Percentiles rank a stretch among this genome's conserved stretches.
These are phyloP conservation scores for Omphaloscelis lunosa DNA, from an alignment of 2,888 invertebrate genomes.

Conservation along the genomic window DNA sequence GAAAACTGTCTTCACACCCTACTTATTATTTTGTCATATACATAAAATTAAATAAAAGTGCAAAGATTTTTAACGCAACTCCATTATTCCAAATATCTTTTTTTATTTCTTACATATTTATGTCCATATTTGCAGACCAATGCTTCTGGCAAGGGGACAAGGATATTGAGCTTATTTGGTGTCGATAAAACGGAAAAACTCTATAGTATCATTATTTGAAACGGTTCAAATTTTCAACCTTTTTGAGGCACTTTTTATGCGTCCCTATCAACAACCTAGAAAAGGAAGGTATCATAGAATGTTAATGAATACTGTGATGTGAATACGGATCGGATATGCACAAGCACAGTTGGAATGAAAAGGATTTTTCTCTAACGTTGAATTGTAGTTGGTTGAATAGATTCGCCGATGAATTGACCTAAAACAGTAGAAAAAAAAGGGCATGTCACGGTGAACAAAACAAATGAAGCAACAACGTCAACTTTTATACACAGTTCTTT, in stretches of 20 bases:
- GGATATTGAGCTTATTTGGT: background rate
- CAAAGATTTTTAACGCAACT: background rate
- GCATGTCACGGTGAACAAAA: background rate
- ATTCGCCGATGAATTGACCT: slow-evolving; percentile 3
- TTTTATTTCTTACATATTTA: background rate
- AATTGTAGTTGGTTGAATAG: background rate
- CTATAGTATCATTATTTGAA: background rate
- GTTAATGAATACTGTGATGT: too few relatives aligned
- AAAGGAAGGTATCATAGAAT: background rate
- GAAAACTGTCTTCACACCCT: background rate
- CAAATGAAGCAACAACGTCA: background rate
- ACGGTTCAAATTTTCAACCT: background rate
- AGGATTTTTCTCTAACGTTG: slow-evolving; percentile 1
- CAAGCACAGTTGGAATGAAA: slow-evolving; percentile 13
- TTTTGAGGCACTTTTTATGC: background rate
- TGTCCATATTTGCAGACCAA: slow-evolving; percentile 7
- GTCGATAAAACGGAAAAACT: background rate
- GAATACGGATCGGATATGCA: slow-evolving; percentile 4
- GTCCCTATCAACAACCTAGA: background rate
- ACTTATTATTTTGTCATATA: background rate
- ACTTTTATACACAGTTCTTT: background rate
- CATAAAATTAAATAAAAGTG: background rate
- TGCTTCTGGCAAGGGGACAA: background rate
- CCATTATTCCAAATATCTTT: slow-evolving; percentile 5
- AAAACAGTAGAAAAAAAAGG: background rate